Base-by-base conservation (phyloP, 1,140 invertebrate genomes). In the Nasonia longicornis region DNA sequence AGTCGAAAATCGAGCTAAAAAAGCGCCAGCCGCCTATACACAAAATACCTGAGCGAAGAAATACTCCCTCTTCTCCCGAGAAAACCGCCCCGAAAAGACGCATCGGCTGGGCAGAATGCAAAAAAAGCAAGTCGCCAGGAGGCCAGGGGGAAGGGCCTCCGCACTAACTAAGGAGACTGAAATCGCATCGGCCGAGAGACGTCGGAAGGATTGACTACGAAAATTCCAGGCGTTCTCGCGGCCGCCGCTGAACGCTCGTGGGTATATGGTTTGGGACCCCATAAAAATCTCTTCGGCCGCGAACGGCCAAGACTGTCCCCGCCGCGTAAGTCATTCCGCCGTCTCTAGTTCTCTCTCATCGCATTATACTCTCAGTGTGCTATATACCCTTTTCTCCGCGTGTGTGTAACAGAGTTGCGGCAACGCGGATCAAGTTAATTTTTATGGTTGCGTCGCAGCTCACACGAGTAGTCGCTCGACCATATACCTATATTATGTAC, bases 271-370 rank as follows among this genome's bases (percentile, higher is more conserved):
- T 77, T 72, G 75, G 85, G 83, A 84, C 80, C 78, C 86, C 86
- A 88, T 89, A 89, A 90, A 89, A 90, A 90, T 90, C 85, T 89
- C 87, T 89, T 87, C 87, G 83, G 84, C 79, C 76, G 83, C 86
- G 83, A 58, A 80, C 80, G 82, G 84, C 35, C 38, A 38, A n/a
- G 42, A 73, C 67, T 72, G 83, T 75, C 52, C 82, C 63, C 77
- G 67, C 70, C 77, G 70, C 70, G 80, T 74, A 84, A 83, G 69
- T 79, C 69, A 72, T 72, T 72, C 29, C 48, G n/a, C 14, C 20
- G 29, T 35, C 48, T 22, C 69, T 58, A 20, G 38, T 11, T 35
- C 29, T 11, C 35, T 29, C 22, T 35, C 31, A 35, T 6, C 31
- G 26, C 26, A 26, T 35, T 35, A 35, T 35, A 35, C 31, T 35